Evolutionary conservation across 2,888 invertebrate species (phyloP).

Genomic region (Dimorphilus gyrociliatus): DNA sequence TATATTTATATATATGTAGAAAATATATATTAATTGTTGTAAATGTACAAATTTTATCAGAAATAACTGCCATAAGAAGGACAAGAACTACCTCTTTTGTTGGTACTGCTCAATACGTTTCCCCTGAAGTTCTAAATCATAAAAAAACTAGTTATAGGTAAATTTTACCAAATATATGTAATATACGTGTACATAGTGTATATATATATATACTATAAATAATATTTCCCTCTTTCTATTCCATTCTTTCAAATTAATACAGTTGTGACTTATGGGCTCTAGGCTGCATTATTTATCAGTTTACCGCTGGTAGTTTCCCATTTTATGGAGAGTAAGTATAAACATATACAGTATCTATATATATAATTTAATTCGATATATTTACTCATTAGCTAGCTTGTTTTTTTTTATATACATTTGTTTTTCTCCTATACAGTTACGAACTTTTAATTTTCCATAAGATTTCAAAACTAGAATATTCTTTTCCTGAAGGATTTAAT

Average conservation of each 20-base stretch:
- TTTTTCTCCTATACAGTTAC: constrained; percentile 50
- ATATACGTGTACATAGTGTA: background rate
- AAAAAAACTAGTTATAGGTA: constrained; percentile 28
- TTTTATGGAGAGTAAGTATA: constrained; percentile 34
- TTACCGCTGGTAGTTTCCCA: constrained; percentile 54
- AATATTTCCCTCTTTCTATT: too few relatives aligned
- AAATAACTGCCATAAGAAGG: background rate
- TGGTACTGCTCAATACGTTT: constrained; percentile 96
- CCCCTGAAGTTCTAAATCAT: constrained; percentile 70
- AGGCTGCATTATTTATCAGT: constrained; percentile 90
- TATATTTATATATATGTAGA: constrained; percentile 1
- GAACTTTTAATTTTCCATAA: constrained; percentile 93
- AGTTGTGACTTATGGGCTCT: constrained; percentile 87
- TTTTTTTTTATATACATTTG: background rate
- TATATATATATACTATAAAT: too few relatives aligned
- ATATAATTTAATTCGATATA: background rate
- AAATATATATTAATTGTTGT: background rate
- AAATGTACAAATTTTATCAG: constrained; percentile 3
- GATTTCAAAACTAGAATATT: constrained; percentile 72
- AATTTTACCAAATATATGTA: constrained; percentile 1
- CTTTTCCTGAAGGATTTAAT: constrained; percentile 79
- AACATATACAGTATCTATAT: background rate
- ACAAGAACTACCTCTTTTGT: constrained; percentile 51
- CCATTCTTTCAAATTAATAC: constrained; percentile 16
- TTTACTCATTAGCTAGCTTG: background rate